phyloP scores from a whole-genome alignment of 2,888 invertebrate species.

The Aphrophora alni region DNA sequence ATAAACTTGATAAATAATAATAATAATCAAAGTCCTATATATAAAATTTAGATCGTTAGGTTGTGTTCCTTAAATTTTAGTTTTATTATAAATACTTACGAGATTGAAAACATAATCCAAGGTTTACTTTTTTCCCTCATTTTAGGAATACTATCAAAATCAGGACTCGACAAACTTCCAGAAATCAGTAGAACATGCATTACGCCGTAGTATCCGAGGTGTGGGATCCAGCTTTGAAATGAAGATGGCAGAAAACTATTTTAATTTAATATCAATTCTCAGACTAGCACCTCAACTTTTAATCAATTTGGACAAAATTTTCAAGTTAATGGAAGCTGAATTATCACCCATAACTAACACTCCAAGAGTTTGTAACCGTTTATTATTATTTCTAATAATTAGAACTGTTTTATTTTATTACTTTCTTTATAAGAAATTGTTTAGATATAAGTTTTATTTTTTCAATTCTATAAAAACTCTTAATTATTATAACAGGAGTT shows the following conservation, averaged over 20 bases:
- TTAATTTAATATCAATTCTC: neutral
- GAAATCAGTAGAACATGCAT: neutral
- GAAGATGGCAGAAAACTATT: neutral
- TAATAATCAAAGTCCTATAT: too few species aligned
- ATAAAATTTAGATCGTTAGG: too few species aligned
- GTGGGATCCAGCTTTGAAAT: neutral
- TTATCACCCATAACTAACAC: neutral
- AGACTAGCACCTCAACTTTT: neutral
- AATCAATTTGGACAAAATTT: neutral
- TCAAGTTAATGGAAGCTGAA: neutral
- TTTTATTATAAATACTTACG: too few species aligned
- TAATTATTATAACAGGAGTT: too few species aligned
- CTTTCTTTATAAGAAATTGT: too few species aligned
- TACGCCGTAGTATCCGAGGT: neutral
- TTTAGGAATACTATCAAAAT: neutral
- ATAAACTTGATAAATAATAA: too few species aligned
- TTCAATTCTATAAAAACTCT: too few species aligned
- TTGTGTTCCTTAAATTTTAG: too few species aligned
- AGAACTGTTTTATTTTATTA: too few species aligned
- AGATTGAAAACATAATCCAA: too few species aligned
- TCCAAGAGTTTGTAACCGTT: neutral
- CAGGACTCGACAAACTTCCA: neutral
- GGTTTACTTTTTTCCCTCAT: neutral
- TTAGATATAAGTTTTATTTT: too few species aligned
- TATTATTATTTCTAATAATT: too few species aligned